A percentile compares a stretch with the other conserved stretches of the same genome.
Conservation (phyloP, 64 coral and sea anemone species). For the Astreopora myriophthalma region DNA sequence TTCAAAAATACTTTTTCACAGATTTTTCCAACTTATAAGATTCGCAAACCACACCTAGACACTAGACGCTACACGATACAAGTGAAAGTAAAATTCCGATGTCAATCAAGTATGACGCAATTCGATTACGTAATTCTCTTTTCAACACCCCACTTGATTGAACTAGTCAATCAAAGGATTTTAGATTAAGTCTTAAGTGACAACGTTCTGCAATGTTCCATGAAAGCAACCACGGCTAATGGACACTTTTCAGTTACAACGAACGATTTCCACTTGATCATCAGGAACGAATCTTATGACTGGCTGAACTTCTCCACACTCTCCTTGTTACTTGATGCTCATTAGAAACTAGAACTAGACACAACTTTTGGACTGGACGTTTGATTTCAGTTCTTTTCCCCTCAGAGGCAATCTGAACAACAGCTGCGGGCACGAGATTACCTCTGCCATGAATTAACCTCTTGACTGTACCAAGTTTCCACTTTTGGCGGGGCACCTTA, state of each 20-base stretch:
- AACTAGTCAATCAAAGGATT: background rate
- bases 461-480: background rate
- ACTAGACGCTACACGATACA: too few species aligned
- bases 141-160: background rate
- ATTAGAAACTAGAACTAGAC: constrained; percentile 8
- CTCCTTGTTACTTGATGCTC: background rate
- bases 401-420: background rate
- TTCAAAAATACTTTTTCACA: too few species aligned
- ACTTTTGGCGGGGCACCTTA: constrained; percentile 8
- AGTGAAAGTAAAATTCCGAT: too few species aligned
- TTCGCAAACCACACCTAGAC: too few species aligned
- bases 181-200: too few species aligned
- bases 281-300: background rate
- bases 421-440: background rate
- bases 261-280: background rate
- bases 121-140: too few species aligned
- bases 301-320: background rate
- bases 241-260: too few species aligned
- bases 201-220: background rate
- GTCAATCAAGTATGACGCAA: too few species aligned
- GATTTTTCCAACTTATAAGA: too few species aligned
- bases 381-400: background rate
- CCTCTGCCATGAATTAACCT: background rate
- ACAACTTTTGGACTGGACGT: constrained; percentile 2
- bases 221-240: too few species aligned